Conservation (phyloP, 2,888 invertebrate species). For the Drosophila tripunctata region DNA sequence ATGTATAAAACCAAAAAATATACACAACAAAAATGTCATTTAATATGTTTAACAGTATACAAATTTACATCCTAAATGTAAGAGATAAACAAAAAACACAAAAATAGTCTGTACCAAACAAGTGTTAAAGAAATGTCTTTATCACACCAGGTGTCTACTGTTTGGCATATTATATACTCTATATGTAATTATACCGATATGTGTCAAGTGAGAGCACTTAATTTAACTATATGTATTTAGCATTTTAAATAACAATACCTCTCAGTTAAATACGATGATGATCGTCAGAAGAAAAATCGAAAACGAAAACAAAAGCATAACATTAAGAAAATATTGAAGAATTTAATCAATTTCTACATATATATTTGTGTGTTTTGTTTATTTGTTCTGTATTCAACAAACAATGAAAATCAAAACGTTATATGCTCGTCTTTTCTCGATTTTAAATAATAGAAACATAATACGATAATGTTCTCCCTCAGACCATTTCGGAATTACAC, state of each 20-base stretch:
- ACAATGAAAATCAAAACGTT: conserved; percentile 13
- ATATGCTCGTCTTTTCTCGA: conserved; percentile 1
- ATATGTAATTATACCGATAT: not conserved
- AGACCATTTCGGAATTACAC: not conserved
- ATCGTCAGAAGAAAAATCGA: not conserved
- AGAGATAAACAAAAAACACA: conserved; percentile 8
- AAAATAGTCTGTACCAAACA: conserved; percentile 17
- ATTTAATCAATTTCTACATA: conserved; percentile 25
- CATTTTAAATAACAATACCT: conserved; percentile 5
- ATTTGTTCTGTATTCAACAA: conserved; percentile 8
- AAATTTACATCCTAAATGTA: conserved; percentile 25
- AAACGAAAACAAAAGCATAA: not conserved
- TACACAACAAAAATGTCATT: conserved; percentile 8
- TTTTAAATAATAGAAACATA: conserved; percentile 11
- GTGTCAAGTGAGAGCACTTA: conserved; percentile 1
- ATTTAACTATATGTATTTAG: conserved; percentile 4
- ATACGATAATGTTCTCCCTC: not conserved
- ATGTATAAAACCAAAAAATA: conserved; percentile 7
- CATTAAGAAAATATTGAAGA: conserved; percentile 9
- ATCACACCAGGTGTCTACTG: conserved; percentile 16
- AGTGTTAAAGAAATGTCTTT: conserved; percentile 9
- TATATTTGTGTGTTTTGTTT: conserved; percentile 21
- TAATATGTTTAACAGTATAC: conserved; percentile 10
- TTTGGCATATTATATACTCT: conserved; percentile 13
- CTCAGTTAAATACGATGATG: not conserved